A percentile compares a stretch with the other conserved stretches of the same genome.
These are phyloP conservation scores for Sturmia bella DNA, from an alignment of 2,888 invertebrate genomes.

Conservation along the genomic window DNA sequence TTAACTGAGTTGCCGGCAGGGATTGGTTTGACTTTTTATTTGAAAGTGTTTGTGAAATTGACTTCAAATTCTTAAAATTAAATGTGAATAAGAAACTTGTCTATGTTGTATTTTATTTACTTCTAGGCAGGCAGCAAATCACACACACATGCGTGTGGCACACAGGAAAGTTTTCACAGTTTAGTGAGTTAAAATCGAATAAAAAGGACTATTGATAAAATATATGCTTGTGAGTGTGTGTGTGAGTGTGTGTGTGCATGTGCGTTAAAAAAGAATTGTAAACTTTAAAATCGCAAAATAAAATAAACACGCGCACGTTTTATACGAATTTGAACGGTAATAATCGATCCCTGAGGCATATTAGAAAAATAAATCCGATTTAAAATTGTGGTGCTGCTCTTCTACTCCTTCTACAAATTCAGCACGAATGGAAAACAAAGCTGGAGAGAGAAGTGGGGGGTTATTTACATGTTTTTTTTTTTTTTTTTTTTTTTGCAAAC, in stretches of 20 bases:
- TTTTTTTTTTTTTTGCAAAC: background rate
- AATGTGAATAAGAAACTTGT: background rate
- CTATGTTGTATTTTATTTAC: conserved; percentile 15
- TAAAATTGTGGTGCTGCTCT: conserved; percentile 74
- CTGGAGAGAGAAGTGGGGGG: background rate
- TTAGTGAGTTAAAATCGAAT: conserved; percentile 30
- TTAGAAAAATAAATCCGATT: conserved; percentile 82
- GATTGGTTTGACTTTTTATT: conserved; percentile 69
- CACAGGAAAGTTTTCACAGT: conserved; percentile 17
- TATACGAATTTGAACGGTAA: conserved; percentile 82
- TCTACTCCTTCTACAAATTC: conserved; percentile 18
- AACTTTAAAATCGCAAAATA: conserved; percentile 76
- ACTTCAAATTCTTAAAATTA: conserved; percentile 80
- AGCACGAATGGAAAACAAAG: background rate
- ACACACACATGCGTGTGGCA: conserved; percentile 8
- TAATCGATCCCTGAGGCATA: conserved; percentile 82
- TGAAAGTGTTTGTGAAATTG: conserved; percentile 75
- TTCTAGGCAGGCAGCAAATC: conserved; percentile 44
- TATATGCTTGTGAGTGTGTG: conserved; percentile 4
- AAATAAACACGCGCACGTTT: conserved; percentile 79
- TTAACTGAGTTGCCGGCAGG: too few species aligned
- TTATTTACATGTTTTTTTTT: conserved; percentile 2
- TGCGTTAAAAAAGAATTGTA: conserved; percentile 17
- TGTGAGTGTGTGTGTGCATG: background rate
- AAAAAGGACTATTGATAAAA: conserved; percentile 58